Evolutionary conservation across 2,113 vertebrate genomes (phyloP).

Genomic region (Plecturocebus donacophilus): DNA sequence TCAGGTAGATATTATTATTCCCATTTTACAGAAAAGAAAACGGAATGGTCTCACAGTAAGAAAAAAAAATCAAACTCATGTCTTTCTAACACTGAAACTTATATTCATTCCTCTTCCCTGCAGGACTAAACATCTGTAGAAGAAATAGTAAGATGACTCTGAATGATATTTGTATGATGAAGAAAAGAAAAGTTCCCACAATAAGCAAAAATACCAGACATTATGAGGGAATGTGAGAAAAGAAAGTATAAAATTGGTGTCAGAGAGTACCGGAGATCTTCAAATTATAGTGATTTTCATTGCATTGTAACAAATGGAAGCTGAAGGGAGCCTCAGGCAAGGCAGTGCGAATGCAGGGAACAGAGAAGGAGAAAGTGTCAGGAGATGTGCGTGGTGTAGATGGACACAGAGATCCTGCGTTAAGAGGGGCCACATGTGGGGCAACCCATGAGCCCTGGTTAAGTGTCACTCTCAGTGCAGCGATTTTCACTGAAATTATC

Average conservation of each 20-base stretch:
- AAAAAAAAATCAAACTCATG: background rate
- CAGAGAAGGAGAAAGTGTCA: background rate
- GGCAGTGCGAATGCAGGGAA: background rate
- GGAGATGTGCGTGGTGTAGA: too few relatives aligned
- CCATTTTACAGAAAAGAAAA: background rate
- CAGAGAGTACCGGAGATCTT: background rate
- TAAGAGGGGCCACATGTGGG: fast-evolving
- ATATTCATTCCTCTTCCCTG: background rate
- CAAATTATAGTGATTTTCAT: background rate
- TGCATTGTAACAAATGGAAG: background rate
- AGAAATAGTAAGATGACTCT: background rate
- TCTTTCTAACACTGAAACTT: background rate
- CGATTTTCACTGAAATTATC: background rate
- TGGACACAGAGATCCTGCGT: fast-evolving
- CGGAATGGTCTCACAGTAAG: fast-evolving
- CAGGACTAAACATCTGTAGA: background rate
- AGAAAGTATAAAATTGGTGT: background rate
- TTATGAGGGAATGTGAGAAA: background rate
- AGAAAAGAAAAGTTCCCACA: background rate
- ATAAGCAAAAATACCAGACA: background rate
- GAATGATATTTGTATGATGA: background rate
- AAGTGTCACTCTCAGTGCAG: background rate
- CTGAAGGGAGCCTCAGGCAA: background rate
- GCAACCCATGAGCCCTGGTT: fast-evolving
- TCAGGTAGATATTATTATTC: background rate